Evolutionary conservation across 2,888 invertebrate genomes (phyloP).

Genomic region (Tetragonisca angustula): DNA sequence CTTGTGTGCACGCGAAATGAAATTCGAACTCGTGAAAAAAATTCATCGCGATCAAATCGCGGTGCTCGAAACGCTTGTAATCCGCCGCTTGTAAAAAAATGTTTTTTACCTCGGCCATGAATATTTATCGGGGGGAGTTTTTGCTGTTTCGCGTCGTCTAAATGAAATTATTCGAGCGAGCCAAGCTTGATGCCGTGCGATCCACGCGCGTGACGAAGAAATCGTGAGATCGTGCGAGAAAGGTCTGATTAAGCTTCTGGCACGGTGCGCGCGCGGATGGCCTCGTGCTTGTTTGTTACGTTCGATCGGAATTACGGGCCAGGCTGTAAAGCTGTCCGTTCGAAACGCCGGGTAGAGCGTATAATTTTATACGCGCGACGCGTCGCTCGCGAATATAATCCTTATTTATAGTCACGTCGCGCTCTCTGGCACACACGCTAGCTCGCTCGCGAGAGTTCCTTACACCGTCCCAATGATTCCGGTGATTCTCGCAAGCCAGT

Average conservation of each 20-base stretch:
- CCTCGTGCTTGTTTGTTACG: slow-evolving; percentile 19
- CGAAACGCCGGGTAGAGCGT: slow-evolving; percentile 6
- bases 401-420: slow-evolving; percentile 56
- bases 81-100: neutral
- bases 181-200: too few species aligned
- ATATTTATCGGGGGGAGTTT: too few species aligned
- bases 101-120: neutral
- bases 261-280: slow-evolving; percentile 15
- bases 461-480: slow-evolving; percentile 51
- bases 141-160: neutral
- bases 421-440: slow-evolving; percentile 16
- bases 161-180: neutral
- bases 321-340: slow-evolving; percentile 39
- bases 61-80: neutral
- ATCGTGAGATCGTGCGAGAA: neutral
- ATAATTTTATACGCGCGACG: slow-evolving; percentile 48
- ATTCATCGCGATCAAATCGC: neutral
- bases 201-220: neutral
- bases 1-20: neutral
- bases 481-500: slow-evolving; percentile 51
- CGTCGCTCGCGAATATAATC: slow-evolving; percentile 39
- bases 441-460: slow-evolving; percentile 31
- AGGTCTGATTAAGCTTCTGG: slow-evolving; percentile 36
- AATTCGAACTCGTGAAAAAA: neutral
- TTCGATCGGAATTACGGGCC: slow-evolving; percentile 28